Evolutionary conservation across 2,797 vertebrate species (phyloP).

Genomic region (Parauchenoglanis ngamensis): DNA sequence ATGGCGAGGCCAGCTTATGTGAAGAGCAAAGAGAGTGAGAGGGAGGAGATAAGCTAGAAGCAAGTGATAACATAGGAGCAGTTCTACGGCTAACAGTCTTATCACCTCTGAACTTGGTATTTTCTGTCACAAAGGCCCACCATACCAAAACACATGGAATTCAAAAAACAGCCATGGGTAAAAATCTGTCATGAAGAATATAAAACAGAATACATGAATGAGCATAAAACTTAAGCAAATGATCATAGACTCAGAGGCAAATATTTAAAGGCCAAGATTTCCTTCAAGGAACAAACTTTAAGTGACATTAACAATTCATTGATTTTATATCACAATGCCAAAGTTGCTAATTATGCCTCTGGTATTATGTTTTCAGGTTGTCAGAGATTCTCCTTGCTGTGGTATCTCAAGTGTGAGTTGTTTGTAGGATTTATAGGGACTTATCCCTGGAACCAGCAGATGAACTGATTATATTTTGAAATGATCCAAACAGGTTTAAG

Average conservation of each 20-base stretch:
- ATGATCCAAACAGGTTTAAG: background rate
- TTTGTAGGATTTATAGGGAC: background rate
- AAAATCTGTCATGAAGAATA: background rate
- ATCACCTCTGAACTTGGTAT: conserved; percentile 10
- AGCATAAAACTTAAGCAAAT: background rate
- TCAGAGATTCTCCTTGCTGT: background rate
- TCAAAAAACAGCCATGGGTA: background rate
- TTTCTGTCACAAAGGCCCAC: background rate
- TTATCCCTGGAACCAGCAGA: background rate
- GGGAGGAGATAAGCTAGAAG: background rate
- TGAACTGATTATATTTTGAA: background rate
- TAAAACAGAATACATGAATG: background rate
- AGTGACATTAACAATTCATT: background rate
- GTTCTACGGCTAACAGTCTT: background rate
- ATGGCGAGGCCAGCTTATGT: background rate
- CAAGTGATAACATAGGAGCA: background rate
- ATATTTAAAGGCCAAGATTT: background rate
- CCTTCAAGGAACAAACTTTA: background rate
- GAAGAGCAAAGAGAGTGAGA: background rate
- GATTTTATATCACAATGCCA: background rate
- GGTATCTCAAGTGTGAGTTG: background rate
- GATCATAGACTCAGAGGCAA: background rate
- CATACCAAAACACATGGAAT: background rate
- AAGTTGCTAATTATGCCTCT: background rate
- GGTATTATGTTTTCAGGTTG: background rate